phyloP scores from a whole-genome alignment of 37 sponge, comb jelly and placozoan genomes.

The Beroe forskalii region DNA sequence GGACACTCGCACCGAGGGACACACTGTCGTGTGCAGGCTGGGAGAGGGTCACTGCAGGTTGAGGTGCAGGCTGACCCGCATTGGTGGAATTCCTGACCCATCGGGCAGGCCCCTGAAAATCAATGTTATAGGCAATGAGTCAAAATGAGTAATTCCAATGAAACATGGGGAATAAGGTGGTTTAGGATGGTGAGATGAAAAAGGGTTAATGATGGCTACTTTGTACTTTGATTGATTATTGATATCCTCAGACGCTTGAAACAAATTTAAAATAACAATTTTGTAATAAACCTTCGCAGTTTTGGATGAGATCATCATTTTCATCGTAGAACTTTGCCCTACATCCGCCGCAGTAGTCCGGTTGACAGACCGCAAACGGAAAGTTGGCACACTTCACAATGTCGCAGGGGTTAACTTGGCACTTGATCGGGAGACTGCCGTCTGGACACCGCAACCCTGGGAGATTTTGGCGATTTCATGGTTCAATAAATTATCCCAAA shows the following conservation, averaged over 20 bases:
- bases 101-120: neutral
- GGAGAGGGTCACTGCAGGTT: conserved; percentile 17
- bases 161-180: no score
- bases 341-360: conserved; percentile 54
- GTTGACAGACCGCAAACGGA: neutral
- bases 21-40: neutral
- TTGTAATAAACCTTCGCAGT: conserved; percentile 60
- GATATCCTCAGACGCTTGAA: no score
- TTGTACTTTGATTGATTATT: no score
- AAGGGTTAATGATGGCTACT: no score
- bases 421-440: neutral
- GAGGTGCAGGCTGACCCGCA: conserved; percentile 30
- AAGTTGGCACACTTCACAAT: neutral
- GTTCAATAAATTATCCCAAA: no score
- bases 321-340: conserved; percentile 12
- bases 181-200: no score
- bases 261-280: no score
- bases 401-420: conserved; percentile 2
- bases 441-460: neutral
- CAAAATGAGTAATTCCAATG: no score
- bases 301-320: neutral
- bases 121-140: no score
- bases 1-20: conserved; percentile 40
- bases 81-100: neutral
- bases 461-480: neutral